A percentile compares a stretch with the other conserved stretches of the same genome.
Conservation (phyloP, 2,888 invertebrate species). For the Ryuthela nishihirai region DNA sequence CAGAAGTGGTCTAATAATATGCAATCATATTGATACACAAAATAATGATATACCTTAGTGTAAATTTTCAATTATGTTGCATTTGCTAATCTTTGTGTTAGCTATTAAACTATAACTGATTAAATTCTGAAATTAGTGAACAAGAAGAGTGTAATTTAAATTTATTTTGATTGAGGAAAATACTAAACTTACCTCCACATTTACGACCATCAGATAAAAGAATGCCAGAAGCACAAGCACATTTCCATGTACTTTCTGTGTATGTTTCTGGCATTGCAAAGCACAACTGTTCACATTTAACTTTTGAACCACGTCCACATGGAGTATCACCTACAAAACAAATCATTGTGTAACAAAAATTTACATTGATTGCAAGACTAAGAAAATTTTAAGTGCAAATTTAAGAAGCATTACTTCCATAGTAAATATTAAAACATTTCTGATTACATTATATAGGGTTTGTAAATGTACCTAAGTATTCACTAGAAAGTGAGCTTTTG, state of each 20-base stretch:
- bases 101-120: too few relatives aligned
- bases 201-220: constrained; percentile 61
- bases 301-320: constrained; percentile 62
- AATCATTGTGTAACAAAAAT: neutral
- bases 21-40: too few relatives aligned
- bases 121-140: neutral
- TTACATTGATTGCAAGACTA: too few relatives aligned
- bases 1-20: too few relatives aligned
- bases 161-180: neutral
- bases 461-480: too few relatives aligned
- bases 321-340: constrained; percentile 58
- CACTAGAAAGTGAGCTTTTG: too few relatives aligned
- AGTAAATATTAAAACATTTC: too few relatives aligned
- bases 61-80: too few relatives aligned
- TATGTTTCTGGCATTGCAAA: constrained; percentile 72
- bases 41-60: too few relatives aligned
- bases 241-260: constrained; percentile 57
- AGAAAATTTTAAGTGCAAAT: neutral
- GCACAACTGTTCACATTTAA: constrained; percentile 91
- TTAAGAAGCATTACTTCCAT: too few relatives aligned
- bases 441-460: too few relatives aligned
- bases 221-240: constrained; percentile 89
- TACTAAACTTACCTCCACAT: constrained; percentile 60
- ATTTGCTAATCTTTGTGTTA: too few relatives aligned
- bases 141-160: neutral